Percentiles rank a stretch among this genome's conserved stretches.
phyloP scores from a whole-genome alignment of 2,888 invertebrate species.

The Stomorhina lunata region DNA sequence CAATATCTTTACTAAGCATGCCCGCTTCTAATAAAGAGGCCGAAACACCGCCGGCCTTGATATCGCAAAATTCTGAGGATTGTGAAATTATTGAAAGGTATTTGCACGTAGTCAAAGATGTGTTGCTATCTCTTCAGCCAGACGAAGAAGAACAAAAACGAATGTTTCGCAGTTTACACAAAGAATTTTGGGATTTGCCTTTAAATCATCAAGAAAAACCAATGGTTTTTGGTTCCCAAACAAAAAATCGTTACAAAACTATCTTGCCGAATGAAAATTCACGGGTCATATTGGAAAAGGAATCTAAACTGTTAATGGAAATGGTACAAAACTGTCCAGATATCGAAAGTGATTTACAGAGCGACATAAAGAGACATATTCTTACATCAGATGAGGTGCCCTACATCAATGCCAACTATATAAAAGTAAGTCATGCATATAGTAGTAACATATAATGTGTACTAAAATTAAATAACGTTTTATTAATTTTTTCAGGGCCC shows the following conservation, averaged over 20 bases:
- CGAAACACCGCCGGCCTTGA: constrained; percentile 70
- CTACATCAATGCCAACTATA: constrained; percentile 97
- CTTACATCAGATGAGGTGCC: constrained; percentile 82
- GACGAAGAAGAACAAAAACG: constrained; percentile 84
- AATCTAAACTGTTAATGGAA: constrained; percentile 70
- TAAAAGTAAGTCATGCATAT: constrained; percentile 84
- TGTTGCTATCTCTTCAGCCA: constrained; percentile 75
- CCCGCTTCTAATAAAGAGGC: constrained; percentile 66
- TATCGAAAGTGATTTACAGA: constrained; percentile 28
- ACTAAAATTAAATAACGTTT: background rate
- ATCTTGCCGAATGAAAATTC: constrained; percentile 95
- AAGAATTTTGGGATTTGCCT: constrained; percentile 97
- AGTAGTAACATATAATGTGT: background rate
- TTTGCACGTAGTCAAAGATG: constrained; percentile 69
- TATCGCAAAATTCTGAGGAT: constrained; percentile 75
- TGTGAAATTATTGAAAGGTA: constrained; percentile 73
- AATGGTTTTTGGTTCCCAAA: constrained; percentile 92
- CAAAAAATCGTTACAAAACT: constrained; percentile 93
- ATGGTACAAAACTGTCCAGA: constrained; percentile 54
- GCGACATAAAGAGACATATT: constrained; percentile 72
- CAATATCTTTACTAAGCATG: constrained; percentile 58
- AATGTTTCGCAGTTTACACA: constrained; percentile 85
- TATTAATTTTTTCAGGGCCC: constrained; percentile 86
- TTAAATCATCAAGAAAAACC: constrained; percentile 95
- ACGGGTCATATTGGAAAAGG: constrained; percentile 84